Evolutionary conservation across 2,797 vertebrate genomes (phyloP).

Genomic region (Okamejei kenojei): DNA sequence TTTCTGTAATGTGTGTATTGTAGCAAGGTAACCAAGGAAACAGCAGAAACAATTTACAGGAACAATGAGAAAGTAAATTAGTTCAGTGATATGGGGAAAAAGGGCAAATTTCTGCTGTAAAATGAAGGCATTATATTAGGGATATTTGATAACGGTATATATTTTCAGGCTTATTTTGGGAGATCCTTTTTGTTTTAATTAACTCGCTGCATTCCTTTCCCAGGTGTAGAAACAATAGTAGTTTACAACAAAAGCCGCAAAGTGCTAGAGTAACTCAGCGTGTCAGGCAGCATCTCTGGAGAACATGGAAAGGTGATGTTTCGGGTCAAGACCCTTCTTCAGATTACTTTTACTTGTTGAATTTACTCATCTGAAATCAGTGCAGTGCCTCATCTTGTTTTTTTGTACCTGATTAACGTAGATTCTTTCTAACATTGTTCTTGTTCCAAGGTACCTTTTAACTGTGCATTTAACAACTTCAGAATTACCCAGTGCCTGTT

Average conservation of each 20-base stretch:
- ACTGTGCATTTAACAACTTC: neutral
- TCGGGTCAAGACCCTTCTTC: no score
- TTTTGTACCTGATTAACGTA: neutral
- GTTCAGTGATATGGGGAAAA: neutral
- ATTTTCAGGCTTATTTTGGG: neutral
- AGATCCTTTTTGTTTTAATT: neutral
- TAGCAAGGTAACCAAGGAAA: neutral
- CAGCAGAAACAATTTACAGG: neutral
- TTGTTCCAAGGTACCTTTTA: no score
- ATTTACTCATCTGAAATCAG: neutral
- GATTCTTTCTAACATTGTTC: neutral
- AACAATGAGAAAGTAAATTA: neutral
- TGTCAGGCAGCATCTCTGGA: no score
- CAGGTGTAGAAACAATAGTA: no score
- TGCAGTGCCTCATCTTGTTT: neutral
- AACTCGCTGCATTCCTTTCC: neutral
- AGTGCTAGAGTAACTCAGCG: no score
- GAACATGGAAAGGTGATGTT: no score
- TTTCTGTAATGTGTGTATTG: neutral
- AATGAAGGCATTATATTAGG: neutral
- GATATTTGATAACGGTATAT: neutral
- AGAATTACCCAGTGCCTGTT: neutral
- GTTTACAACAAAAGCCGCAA: no score
- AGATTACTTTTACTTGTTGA: neutral
- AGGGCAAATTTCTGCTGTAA: neutral